These are phyloP conservation scores for pig (Sus scrofa) DNA, from an alignment of 2,113 vertebrate species.

Conservation along the genomic window DNA sequence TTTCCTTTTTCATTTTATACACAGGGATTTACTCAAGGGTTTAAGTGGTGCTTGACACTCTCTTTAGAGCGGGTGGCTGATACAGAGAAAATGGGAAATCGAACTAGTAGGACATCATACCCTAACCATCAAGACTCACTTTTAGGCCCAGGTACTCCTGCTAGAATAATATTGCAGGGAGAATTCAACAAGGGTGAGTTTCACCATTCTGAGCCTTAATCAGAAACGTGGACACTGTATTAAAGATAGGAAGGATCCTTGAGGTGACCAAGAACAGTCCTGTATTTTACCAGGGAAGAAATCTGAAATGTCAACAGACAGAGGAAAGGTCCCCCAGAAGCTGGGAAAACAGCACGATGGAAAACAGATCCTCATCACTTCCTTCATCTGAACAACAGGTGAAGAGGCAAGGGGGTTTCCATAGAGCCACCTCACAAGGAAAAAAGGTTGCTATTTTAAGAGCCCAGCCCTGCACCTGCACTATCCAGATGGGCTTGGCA, in stretches of 20 bases:
- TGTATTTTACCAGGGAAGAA: conserved; percentile 5
- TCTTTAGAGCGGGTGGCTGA: background rate
- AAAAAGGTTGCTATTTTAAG: conserved; percentile 76
- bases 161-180: background rate
- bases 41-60: background rate
- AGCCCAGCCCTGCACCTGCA: conserved; percentile 70
- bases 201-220: background rate
- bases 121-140: background rate
- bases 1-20: background rate
- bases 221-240: background rate
- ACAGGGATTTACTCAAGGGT: background rate
- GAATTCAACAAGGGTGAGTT: background rate
- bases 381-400: conserved; percentile 21
- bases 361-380: background rate
- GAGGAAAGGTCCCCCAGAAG: background rate
- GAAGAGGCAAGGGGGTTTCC: conserved; percentile 69
- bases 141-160: background rate
- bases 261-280: background rate
- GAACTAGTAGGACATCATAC: background rate
- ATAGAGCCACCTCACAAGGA: conserved; percentile 56
- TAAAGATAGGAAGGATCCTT: background rate
- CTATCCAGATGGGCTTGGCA: conserved; percentile 64
- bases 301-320: conserved; percentile 9
- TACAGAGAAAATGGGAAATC: background rate
- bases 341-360: background rate